These are phyloP conservation scores for Cotesia congregata DNA, from an alignment of 2,888 invertebrate species.

Conservation along the genomic window DNA sequence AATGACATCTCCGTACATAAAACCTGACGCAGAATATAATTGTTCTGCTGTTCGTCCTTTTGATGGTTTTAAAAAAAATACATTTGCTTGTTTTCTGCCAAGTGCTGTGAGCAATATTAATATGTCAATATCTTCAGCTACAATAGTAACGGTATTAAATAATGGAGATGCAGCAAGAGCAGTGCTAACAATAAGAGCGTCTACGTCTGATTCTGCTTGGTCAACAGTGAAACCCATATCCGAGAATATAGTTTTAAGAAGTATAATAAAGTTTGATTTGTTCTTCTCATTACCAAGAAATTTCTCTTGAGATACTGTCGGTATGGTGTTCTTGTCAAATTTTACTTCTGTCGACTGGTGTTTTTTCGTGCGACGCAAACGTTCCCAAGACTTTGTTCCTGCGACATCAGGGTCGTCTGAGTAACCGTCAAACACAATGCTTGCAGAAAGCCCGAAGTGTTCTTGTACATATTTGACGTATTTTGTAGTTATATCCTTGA, in stretches of 20 bases:
- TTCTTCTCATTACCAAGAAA: slow-evolving; percentile 28
- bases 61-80: slow-evolving; percentile 39
- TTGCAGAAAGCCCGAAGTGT: slow-evolving; percentile 23
- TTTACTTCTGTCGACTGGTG: slow-evolving; percentile 34
- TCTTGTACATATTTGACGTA: slow-evolving; percentile 29
- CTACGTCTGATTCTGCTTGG: slow-evolving; percentile 42
- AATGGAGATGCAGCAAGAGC: slow-evolving; percentile 10
- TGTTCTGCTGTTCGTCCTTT: slow-evolving; percentile 41
- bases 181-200: slow-evolving; percentile 37
- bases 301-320: slow-evolving; percentile 20
- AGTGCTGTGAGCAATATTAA: slow-evolving; percentile 49
- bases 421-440: slow-evolving; percentile 39
- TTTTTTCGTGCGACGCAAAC: slow-evolving; percentile 33
- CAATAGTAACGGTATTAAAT: slow-evolving; percentile 39
- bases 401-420: slow-evolving; percentile 11
- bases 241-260: slow-evolving; percentile 29
- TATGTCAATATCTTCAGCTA: slow-evolving; percentile 51
- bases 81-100: slow-evolving; percentile 37
- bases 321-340: slow-evolving; percentile 20
- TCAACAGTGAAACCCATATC: slow-evolving; percentile 32
- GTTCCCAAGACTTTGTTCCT: slow-evolving; percentile 33
- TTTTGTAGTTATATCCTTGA: slow-evolving; percentile 20
- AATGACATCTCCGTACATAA: slow-evolving; percentile 27
- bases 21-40: slow-evolving; percentile 21
- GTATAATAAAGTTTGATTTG: slow-evolving; percentile 17